Base-by-base conservation (phyloP, 2,888 invertebrate genomes). In the Acanthosepion lycidas region DNA sequence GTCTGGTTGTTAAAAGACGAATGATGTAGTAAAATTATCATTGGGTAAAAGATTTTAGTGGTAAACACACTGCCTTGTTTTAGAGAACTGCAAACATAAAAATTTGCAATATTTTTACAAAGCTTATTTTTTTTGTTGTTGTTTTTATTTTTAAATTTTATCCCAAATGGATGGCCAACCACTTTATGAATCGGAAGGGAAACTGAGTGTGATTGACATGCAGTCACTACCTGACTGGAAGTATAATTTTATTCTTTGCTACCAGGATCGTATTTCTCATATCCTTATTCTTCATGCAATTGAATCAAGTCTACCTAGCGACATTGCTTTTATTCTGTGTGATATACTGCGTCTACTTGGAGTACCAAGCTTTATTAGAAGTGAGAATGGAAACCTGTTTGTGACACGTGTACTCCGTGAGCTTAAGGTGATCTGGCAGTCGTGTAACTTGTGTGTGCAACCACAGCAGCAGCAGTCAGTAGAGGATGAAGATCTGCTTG, bases 351-450 rank as follows among this genome's bases (percentile, higher is more conserved):
- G 48, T 28, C 94, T 94, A 12, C 33, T 94, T 64, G 94, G 59
- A n/a, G 5, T 42, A 53, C 94, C 94, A 6, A 42, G 26, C 1
- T 49, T 93, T n/a, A 49, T 93, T n/a, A 28, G 93, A 20, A 93
- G 93, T 23, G 93, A 93, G 93, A 93, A 53, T 26, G 28, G 93
- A 18, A 49, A 93, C 6, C 53, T 51, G 51, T 93, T 93, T 51
- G 93, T 93, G 15, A 51, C 51, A 51, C 93, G 93, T 53, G 93
- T 93, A 3, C 93, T 93, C 93, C 93, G 53, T n/a, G 93, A 93
- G 49, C n/a, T 93, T 9, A 48, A 53, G 28, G 53, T 33, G 5
- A 53, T 48, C n/a, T 93, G 93, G 93, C 48, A 26, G 2, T 1
- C 93, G 28, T 93, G 93, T 28, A 93, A 53, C 28, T 93, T 53